Evolutionary conservation across 2,113 vertebrate genomes (phyloP).

Genomic region (Riparia riparia): DNA sequence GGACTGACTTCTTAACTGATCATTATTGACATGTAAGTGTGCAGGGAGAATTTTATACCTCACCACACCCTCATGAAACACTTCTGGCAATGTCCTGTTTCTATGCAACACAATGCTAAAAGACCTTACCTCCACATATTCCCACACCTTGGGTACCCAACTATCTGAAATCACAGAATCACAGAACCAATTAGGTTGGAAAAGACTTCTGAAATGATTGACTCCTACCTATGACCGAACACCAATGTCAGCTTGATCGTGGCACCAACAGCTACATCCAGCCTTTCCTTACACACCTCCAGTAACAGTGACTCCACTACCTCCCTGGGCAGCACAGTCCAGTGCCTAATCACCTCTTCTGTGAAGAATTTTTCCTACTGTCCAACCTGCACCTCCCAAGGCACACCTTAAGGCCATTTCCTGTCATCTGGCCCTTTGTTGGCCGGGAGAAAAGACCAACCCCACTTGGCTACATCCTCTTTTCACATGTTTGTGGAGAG

Average conservation of each 20-base stretch:
- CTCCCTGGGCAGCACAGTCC: neutral
- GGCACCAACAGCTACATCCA: neutral
- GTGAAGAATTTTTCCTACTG: neutral
- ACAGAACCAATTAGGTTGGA: neutral
- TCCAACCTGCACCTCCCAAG: neutral
- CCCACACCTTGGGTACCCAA: neutral
- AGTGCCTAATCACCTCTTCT: neutral
- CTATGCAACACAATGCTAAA: neutral
- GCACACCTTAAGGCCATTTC: neutral
- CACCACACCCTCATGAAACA: neutral
- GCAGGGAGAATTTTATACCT: neutral
- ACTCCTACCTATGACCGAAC: neutral
- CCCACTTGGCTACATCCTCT: neutral
- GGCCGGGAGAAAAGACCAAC: neutral
- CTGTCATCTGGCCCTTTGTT: neutral
- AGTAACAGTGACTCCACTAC: neutral
- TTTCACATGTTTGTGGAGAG: neutral
- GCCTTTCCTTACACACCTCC: neutral
- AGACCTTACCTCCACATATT: neutral
- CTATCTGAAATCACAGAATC: neutral
- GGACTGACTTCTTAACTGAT: neutral
- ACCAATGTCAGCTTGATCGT: neutral
- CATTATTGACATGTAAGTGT: neutral
- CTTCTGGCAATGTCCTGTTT: neutral
- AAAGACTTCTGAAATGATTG: neutral